Base-by-base conservation (phyloP, 2,797 vertebrate species). In the Bovichtus variegatus region DNA sequence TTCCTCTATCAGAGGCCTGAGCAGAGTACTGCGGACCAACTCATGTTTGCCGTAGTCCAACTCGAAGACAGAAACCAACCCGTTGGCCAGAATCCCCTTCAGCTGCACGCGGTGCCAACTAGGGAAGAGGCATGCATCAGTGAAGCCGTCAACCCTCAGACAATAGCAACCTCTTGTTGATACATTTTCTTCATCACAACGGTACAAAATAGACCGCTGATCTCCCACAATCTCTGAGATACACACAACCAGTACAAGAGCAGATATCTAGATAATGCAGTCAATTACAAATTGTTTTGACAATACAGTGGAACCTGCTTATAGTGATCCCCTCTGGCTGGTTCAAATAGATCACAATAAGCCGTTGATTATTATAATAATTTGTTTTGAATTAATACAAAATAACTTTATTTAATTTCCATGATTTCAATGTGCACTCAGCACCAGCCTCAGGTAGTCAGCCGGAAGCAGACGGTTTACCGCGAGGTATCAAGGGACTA, bases 101-200 rank as follows among this genome's bases (percentile, higher is more conserved):
- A 98, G 93, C 82, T 97, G 83, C 47, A 98, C 96, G 19, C 98
- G 96, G 74, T 97, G 93, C 98, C 98, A 99, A 71, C 98, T 99
- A 68, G 9, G 21, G n/a, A 2, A 54, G 27, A 87, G 12, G 27
- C 2, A 73, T 12, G 2, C 2, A 57, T 41, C 19, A 23, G 16
- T 27, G 51, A 23, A 53, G 23, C 9, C 41, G 43, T 34, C 4
- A 55, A 59, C 6, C 41, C 40, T 43, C 15, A 43, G 50, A 55
- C 36, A 53, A 40, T 0, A 53, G 31, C 5, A 53, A 43, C 15
- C 0, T 61, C 4, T 21, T 21, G 2, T 19, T 34, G 25, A 58
- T 19, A 55, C 15, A 36, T 21, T 51, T 27, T 57, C 16, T 18
- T n/a, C 15, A 13, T 31, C 0, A n/a, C 3, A 6, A 16, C 19